Conservation (phyloP, 2,113 vertebrate species). For the Bujurquina vittata region DNA sequence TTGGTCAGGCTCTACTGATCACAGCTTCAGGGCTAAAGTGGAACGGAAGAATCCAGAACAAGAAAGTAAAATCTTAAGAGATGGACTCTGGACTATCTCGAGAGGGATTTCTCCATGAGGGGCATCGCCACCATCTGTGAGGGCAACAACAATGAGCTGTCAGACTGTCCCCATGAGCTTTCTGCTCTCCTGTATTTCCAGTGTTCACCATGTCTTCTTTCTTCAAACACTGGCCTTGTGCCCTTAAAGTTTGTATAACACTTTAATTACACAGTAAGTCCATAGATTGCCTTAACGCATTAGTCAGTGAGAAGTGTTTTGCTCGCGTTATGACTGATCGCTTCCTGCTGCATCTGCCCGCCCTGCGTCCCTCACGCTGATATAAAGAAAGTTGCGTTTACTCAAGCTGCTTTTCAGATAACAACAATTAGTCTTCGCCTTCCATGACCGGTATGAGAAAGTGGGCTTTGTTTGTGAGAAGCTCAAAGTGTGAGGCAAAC, state of each 20-base stretch:
- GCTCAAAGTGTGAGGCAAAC: conserved; percentile 21
- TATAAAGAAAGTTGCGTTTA: not conserved
- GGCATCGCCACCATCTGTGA: not conserved
- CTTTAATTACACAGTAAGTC: not conserved
- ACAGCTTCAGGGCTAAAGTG: too few relatives aligned
- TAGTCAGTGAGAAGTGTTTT: not conserved
- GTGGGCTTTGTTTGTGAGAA: conserved; percentile 23
- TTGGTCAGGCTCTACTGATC: too few relatives aligned
- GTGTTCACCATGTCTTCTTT: not conserved
- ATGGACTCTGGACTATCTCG: too few relatives aligned
- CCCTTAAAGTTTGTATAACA: not conserved
- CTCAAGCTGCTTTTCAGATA: not conserved
- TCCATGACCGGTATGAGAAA: not conserved
- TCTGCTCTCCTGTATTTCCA: not conserved
- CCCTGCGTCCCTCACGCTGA: not conserved
- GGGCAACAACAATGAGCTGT: not conserved
- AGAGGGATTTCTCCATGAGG: too few relatives aligned
- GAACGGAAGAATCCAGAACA: too few relatives aligned
- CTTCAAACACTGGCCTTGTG: not conserved
- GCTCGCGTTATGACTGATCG: not conserved
- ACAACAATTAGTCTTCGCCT: not conserved
- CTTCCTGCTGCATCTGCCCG: not conserved
- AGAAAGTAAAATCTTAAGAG: too few relatives aligned
- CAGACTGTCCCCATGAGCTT: not conserved
- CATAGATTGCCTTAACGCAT: not conserved